phyloP scores from a whole-genome alignment of 2,888 invertebrate genomes.

The Dicyrtomina minuta region DNA sequence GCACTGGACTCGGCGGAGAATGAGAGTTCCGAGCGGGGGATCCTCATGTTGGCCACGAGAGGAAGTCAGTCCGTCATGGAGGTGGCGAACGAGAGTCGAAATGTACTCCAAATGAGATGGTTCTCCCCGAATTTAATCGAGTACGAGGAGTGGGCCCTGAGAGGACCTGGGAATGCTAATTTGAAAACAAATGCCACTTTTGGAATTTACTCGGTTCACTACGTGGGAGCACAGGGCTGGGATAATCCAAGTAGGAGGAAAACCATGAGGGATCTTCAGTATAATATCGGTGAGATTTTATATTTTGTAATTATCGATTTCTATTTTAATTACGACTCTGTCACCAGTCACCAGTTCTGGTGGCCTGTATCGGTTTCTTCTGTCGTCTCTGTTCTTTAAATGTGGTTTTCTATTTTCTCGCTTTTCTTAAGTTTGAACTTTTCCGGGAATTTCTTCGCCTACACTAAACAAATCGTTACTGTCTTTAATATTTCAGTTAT shows the following conservation, averaged over 20 bases:
- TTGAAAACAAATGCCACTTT: slow-evolving; percentile 28
- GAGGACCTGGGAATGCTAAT: neutral
- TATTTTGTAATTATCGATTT: neutral
- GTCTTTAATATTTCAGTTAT: too few relatives aligned
- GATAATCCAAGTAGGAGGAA: slow-evolving; percentile 48
- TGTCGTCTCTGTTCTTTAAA: too few relatives aligned
- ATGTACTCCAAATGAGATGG: slow-evolving; percentile 18
- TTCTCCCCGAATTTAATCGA: slow-evolving; percentile 17
- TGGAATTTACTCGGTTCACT: slow-evolving; percentile 48
- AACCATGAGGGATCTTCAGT: slow-evolving; percentile 39
- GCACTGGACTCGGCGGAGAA: slow-evolving; percentile 18
- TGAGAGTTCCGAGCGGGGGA: slow-evolving; percentile 25
- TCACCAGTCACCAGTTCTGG: too few relatives aligned
- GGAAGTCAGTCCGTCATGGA: slow-evolving; percentile 41
- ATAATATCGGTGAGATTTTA: slow-evolving; percentile 43
- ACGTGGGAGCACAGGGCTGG: slow-evolving; percentile 48
- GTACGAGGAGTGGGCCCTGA: slow-evolving; percentile 23
- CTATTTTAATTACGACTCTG: neutral
- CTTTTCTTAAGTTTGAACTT: too few relatives aligned
- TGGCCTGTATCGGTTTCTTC: too few relatives aligned
- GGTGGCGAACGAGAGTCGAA: slow-evolving; percentile 34
- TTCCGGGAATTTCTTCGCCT: too few relatives aligned
- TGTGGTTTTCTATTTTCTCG: too few relatives aligned
- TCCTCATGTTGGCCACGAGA: slow-evolving; percentile 43
- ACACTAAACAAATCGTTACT: too few relatives aligned